A percentile compares a stretch with the other conserved stretches of the same genome.
phyloP scores from a whole-genome alignment of 2,888 invertebrate genomes.

The Leptarthrus brevirostris region DNA sequence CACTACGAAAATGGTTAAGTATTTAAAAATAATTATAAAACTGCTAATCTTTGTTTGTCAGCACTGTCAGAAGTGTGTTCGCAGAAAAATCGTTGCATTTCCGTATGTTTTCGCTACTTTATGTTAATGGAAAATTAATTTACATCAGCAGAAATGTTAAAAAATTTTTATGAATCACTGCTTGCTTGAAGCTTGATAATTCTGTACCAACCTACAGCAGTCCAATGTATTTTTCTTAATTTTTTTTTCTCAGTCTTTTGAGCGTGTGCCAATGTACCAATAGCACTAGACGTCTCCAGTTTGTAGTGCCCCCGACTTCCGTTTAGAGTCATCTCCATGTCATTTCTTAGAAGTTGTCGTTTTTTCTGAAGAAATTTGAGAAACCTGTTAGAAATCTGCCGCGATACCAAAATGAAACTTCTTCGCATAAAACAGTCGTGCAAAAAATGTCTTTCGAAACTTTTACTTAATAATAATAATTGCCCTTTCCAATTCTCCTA shows the following conservation, averaged over 20 bases:
- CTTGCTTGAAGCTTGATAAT: too few relatives aligned
- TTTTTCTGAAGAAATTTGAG: slow-evolving; percentile 28
- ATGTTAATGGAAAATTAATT: slow-evolving; percentile 9
- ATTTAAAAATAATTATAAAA: too few relatives aligned
- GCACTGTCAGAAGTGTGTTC: too few relatives aligned
- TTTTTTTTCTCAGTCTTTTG: background rate
- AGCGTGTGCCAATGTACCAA: slow-evolving; percentile 10
- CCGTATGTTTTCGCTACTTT: too few relatives aligned
- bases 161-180: slow-evolving; percentile 3
- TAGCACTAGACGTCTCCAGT: slow-evolving; percentile 1
- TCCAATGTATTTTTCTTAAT: background rate
- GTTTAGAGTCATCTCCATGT: slow-evolving; percentile 10
- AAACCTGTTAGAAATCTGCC: slow-evolving; percentile 27
- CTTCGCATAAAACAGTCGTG: background rate
- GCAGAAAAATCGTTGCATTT: too few relatives aligned
- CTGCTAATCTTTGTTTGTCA: too few relatives aligned
- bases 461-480: background rate
- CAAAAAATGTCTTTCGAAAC: too few relatives aligned
- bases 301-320: slow-evolving; percentile 8
- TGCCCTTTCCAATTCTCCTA: too few relatives aligned
- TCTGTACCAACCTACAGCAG: too few relatives aligned
- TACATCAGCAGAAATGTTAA: too few relatives aligned
- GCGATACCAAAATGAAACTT: too few relatives aligned
- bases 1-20: too few relatives aligned
- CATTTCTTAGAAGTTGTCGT: slow-evolving; percentile 10